Base-by-base conservation (phyloP, 2,113 vertebrate species). In the Suricata suricatta region DNA sequence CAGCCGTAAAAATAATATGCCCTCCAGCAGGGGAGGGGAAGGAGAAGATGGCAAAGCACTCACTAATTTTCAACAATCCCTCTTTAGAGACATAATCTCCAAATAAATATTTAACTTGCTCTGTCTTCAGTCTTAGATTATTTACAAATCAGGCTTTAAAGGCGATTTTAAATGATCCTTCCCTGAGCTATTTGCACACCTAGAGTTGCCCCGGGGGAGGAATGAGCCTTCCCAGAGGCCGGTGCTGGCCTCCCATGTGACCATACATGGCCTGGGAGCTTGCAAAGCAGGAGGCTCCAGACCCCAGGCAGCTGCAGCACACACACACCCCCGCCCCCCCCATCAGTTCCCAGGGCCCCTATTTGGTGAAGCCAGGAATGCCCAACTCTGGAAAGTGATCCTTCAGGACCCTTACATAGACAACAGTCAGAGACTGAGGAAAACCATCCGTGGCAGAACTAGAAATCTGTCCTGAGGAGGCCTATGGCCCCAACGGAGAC, bases 11-110 rank as follows among this genome's bases (percentile, higher is more conserved):
- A 98, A 98, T 96, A 97, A 98, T 77, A 97, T 97, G 96, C 97
- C 97, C 97, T 98, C 95, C 41, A 90, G 98, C 97, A 87, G 66
- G 92, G 82, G 97, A 92, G 94, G 88, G 54, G 85, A 91, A 77
- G 21, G 69, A 72, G 0, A 19, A 69, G 97, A 96, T 69, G 94
- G 96, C 50, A 86, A 95, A 83, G 86, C 82, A 93, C 97, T 98
- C 95, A 29, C 97, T 96, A 92, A 96, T 96, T 98, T 98, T 98
- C 96, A 95, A 98, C 98, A 98, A 96, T 96, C 96, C 96, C 92
- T 98, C 94, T 97, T 98, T 96, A 98, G 97, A 98, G 93, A 97
- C 64, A 35, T 79, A 96, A 91, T 96, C 96, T 98, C 97, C 97
- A 69, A 66, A 91, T 98, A 95, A 95, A 98, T 88, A 41, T 77